Percentiles rank a stretch among this genome's conserved stretches.
These are phyloP conservation scores for Chrysomallon squamiferum DNA, from an alignment of 1,140 invertebrate species.

Conservation along the genomic window DNA sequence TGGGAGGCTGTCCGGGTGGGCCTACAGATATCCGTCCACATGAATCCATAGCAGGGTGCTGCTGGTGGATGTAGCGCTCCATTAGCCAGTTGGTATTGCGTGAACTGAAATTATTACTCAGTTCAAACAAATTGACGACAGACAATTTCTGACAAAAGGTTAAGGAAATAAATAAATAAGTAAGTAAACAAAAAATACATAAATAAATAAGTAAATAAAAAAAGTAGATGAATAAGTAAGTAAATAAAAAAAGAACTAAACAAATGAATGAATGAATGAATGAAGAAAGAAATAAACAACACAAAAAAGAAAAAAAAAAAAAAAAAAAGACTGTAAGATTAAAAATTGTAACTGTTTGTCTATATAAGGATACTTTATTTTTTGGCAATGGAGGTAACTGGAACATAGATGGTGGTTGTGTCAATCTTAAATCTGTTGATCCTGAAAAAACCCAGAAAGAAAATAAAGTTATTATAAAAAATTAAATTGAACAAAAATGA, in stretches of 20 bases:
- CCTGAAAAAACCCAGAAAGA: constrained; percentile 32
- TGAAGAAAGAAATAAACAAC: too few relatives aligned
- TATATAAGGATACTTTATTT: constrained; percentile 53
- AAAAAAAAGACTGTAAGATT: too few relatives aligned
- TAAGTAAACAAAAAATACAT: too few relatives aligned
- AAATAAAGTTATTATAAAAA: constrained; percentile 7
- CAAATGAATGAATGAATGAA: too few relatives aligned
- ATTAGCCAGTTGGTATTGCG: constrained; percentile 42
- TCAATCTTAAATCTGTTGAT: constrained; percentile 45
- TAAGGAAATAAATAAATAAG: constrained; percentile 12
- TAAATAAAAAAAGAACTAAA: too few relatives aligned
- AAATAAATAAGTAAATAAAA: too few relatives aligned
- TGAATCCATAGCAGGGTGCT: constrained; percentile 26
- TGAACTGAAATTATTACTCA: constrained; percentile 48
- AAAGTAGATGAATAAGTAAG: too few relatives aligned
- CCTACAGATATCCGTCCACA: constrained; percentile 7
- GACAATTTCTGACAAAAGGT: constrained; percentile 41
- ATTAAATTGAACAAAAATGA: too few relatives aligned
- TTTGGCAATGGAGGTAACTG: constrained; percentile 53
- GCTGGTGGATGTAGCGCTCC: constrained; percentile 43
- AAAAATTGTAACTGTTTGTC: too few relatives aligned
- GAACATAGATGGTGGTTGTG: constrained; percentile 58
- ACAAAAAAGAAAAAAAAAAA: too few relatives aligned
- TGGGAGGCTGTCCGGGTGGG: constrained; percentile 29
- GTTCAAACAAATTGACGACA: constrained; percentile 55